These are phyloP conservation scores for Drosophila bocki DNA, from an alignment of 1,140 invertebrate genomes.

Conservation along the genomic window DNA sequence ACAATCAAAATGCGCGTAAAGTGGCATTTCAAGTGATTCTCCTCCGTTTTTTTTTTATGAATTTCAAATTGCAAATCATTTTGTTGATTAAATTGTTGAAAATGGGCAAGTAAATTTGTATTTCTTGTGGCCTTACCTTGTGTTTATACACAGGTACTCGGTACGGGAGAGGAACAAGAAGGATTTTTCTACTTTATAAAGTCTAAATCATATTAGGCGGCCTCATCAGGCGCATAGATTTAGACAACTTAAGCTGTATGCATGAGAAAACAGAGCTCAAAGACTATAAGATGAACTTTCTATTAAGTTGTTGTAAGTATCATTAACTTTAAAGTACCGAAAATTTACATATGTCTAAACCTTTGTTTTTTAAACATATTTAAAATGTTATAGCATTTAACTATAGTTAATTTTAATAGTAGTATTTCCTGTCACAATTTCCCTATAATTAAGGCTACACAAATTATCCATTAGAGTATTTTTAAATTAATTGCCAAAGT, in stretches of 20 bases:
- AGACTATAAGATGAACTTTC: not conserved
- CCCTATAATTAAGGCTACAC: not conserved
- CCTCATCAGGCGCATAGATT: not conserved
- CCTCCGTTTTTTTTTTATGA: conserved; percentile 63
- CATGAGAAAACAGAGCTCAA: not conserved
- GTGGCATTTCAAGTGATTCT: conserved; percentile 75
- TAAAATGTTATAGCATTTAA: too few species aligned
- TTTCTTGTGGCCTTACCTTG: conserved; percentile 3
- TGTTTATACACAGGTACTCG: not conserved
- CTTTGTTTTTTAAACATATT: not conserved
- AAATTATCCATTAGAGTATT: conserved; percentile 11
- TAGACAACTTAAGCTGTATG: not conserved
- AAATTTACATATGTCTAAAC: too few species aligned
- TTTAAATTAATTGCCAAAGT: not conserved
- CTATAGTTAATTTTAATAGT: not conserved
- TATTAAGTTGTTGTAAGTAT: not conserved
- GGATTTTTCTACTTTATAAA: not conserved
- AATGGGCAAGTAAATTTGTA: conserved; percentile 15
- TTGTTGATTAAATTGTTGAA: conserved; percentile 55
- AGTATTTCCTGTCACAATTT: not conserved
- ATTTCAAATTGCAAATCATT: conserved; percentile 64
- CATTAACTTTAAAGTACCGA: too few species aligned
- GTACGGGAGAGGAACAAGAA: too few species aligned
- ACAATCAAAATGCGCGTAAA: conserved; percentile 78
- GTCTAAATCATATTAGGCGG: not conserved